Evolutionary conservation across 2,797 vertebrate genomes (phyloP).

Genomic region (Heterohyrax brucei): DNA sequence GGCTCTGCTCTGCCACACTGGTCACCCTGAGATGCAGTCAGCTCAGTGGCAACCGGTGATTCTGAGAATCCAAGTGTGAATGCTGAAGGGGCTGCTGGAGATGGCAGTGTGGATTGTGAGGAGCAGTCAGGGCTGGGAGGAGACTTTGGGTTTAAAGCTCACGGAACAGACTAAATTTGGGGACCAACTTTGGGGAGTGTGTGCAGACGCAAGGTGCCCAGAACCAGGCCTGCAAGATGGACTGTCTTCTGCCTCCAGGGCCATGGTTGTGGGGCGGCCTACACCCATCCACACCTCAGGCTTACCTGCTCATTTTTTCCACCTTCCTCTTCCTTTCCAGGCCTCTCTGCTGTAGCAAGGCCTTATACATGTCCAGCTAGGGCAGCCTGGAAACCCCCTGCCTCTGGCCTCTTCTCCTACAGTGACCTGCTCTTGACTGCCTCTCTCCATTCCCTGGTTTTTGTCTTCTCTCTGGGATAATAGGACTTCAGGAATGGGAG

Average conservation of each 20-base stretch:
- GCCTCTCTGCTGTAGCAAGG: neutral
- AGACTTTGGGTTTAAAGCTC: neutral
- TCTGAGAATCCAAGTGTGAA: neutral
- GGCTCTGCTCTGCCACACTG: neutral
- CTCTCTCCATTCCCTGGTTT: neutral
- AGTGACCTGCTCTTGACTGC: neutral
- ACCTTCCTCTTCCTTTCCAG: neutral
- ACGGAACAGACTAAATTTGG: neutral
- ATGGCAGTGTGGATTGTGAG: neutral
- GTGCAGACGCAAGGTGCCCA: neutral
- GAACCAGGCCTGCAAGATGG: neutral
- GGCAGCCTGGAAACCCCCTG: neutral
- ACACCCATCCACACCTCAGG: neutral
- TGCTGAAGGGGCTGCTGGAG: neutral
- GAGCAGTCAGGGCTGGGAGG: neutral
- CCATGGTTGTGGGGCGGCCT: neutral
- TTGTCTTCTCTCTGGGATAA: neutral
- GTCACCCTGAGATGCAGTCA: neutral
- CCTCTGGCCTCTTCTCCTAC: neutral
- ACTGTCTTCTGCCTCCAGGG: neutral
- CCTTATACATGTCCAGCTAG: too few species aligned
- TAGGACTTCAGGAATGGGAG: neutral
- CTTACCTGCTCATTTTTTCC: too few species aligned
- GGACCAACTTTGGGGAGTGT: neutral
- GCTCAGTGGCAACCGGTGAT: neutral